Evolutionary conservation across 2,797 vertebrate species (phyloP), one percentile per base, ranked within the genome.

Genomic region (Cirrhinus molitorella): DNA sequence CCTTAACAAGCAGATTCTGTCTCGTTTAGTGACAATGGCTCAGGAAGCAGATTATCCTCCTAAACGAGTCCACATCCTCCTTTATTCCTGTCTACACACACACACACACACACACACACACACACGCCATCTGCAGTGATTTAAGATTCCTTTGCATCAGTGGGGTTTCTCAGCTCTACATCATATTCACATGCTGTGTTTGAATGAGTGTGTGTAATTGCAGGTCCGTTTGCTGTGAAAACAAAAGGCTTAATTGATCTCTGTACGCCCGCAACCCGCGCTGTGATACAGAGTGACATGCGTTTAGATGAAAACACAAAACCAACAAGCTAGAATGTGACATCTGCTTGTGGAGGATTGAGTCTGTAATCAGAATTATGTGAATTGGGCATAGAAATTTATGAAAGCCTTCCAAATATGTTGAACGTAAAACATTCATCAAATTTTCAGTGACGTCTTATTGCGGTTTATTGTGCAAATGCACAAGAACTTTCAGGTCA

Each of bases 91-190:
- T 31, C 71, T 31, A 28, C 79, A 16, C 25, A 28, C 13, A 63
- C 25, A 17, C 25, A 19, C 28, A 65, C 16, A 65, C 63, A 34
- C 16, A 10, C 63, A 66, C 66, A 72, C 31, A 63, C 70, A 51
- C 57, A 37, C 55, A n/a, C 16, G 19, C 88, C 84, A 88, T 88
- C 85, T 91, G 89, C 89, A 45, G 78, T 87, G 68, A 85, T 88
- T 88, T 88, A 88, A 87, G 88, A 90, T 87, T 90, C 68, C 65
- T 92, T 89, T 86, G 86, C 79, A n/a, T 78, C 92, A 94, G 89
- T 92, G 85, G 83, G 86, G 90, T 90, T 85, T 88, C 88, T 90
- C 91, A 94, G 76, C 87, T 83, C 84, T 80, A 89, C 88, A 89
- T 86, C 59, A 78, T 93, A 89, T 81, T 81, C 85, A 83, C 87